A percentile compares a stretch with the other conserved stretches of the same genome.
Conservation (phyloP, 2,113 vertebrate genomes). For the Nesoenas mayeri region DNA sequence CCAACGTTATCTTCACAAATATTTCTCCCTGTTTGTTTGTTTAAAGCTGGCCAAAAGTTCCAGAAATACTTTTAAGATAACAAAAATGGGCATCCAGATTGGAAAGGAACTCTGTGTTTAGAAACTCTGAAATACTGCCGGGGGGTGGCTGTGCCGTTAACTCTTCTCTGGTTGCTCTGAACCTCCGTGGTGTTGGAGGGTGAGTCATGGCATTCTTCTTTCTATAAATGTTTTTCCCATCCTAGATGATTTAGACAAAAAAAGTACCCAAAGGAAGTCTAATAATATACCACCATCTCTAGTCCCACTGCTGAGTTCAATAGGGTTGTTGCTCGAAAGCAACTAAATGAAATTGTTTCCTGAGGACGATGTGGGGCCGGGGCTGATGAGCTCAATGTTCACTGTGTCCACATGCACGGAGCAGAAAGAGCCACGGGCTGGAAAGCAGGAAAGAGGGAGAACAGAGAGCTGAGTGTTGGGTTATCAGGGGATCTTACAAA, state of each 20-base stretch:
- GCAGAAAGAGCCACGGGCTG: background rate
- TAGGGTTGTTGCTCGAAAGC: background rate
- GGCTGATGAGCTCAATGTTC: background rate
- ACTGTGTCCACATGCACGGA: fast-evolving
- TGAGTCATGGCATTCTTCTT: constrained; percentile 21
- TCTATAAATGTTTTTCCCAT: background rate
- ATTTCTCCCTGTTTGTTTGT: constrained; percentile 61
- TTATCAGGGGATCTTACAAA: background rate
- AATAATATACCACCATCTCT: background rate
- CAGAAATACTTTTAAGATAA: constrained; percentile 68
- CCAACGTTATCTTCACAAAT: constrained; percentile 15
- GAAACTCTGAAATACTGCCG: background rate
- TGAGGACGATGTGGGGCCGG: background rate
- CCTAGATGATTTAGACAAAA: background rate
- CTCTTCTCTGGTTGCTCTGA: constrained; percentile 9
- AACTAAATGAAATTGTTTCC: background rate
- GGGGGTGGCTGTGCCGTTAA: constrained; percentile 11
- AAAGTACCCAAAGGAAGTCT: background rate
- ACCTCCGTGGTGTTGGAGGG: background rate
- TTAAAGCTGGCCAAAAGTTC: constrained; percentile 44
- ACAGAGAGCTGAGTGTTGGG: background rate
- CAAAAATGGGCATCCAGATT: constrained; percentile 32
- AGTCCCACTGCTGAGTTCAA: background rate
- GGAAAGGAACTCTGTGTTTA: constrained; percentile 45
- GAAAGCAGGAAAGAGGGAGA: background rate